Percentiles rank a stretch among this genome's conserved stretches.
Evolutionary conservation across 2,113 vertebrate species (phyloP).

Genomic region (Myocastor coypus): DNA sequence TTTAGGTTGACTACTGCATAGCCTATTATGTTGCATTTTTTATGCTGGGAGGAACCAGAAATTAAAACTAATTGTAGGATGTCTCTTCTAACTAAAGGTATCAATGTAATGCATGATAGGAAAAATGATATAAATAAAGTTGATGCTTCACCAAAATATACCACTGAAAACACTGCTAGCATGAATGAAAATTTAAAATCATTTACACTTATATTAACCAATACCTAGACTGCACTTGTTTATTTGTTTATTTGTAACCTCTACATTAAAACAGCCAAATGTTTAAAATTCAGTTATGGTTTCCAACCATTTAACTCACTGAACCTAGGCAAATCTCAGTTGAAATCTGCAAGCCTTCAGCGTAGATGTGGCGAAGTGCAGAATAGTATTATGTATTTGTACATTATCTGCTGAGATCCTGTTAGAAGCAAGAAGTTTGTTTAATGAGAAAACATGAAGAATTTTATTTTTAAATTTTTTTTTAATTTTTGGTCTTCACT

Average conservation of each 20-base stretch:
- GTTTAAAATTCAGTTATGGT: background rate
- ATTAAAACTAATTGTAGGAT: background rate
- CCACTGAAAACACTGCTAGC: background rate
- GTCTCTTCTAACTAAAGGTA: background rate
- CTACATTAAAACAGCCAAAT: background rate
- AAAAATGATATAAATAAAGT: background rate
- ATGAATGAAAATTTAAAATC: background rate
- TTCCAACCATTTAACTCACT: slow-evolving; percentile 22
- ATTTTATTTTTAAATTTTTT: too few species aligned
- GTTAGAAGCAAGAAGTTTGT: background rate
- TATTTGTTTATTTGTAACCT: background rate
- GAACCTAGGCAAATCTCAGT: background rate
- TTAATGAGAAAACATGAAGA: slow-evolving; percentile 53
- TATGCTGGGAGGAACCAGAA: background rate
- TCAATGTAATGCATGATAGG: background rate
- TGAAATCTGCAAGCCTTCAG: background rate
- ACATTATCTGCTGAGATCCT: slow-evolving; percentile 9
- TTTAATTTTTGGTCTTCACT: too few species aligned
- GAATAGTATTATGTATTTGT: slow-evolving; percentile 24
- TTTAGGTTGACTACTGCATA: background rate
- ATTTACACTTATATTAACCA: background rate
- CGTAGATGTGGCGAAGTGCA: background rate
- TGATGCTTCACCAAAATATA: background rate
- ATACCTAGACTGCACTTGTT: background rate
- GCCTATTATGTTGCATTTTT: background rate